Conservation (phyloP, 1,140 invertebrate genomes). For the Oppia nitens region DNA sequence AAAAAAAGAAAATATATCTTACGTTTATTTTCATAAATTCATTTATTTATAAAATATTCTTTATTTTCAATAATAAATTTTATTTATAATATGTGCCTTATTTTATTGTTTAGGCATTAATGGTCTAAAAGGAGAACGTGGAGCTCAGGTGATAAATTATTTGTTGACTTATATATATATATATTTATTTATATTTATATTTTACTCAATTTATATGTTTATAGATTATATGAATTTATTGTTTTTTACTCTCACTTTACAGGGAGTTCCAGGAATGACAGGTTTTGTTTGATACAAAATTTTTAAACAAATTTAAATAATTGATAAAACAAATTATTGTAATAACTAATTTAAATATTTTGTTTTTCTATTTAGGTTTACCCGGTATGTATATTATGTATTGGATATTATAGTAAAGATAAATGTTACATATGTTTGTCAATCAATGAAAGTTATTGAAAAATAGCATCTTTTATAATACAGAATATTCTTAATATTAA, state of each 20-base stretch:
- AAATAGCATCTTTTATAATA: no score
- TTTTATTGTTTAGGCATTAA: neutral
- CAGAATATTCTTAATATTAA: no score
- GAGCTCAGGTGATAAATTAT: neutral
- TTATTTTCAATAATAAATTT: neutral
- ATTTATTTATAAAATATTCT: neutral
- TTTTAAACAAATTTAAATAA: no score
- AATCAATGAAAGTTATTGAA: no score
- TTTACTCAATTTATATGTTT: neutral
- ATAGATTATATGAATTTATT: neutral
- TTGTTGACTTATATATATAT: neutral
- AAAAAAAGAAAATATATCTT: neutral
- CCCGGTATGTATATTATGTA: no score
- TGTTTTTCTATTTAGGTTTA: no score
- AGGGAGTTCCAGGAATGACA: conserved; percentile 15
- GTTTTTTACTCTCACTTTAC: conserved; percentile 3
- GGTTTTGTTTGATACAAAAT: no score
- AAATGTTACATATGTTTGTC: no score
- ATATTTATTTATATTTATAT: neutral
- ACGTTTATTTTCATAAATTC: neutral
- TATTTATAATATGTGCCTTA: neutral
- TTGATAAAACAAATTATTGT: no score
- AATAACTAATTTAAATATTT: no score
- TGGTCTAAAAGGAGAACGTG: conserved; percentile 6
- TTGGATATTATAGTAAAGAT: no score